Percentiles rank a stretch among this genome's conserved stretches.
phyloP scores from a whole-genome alignment of 2,888 invertebrate species.

The Omphaloscelis lunosa region DNA sequence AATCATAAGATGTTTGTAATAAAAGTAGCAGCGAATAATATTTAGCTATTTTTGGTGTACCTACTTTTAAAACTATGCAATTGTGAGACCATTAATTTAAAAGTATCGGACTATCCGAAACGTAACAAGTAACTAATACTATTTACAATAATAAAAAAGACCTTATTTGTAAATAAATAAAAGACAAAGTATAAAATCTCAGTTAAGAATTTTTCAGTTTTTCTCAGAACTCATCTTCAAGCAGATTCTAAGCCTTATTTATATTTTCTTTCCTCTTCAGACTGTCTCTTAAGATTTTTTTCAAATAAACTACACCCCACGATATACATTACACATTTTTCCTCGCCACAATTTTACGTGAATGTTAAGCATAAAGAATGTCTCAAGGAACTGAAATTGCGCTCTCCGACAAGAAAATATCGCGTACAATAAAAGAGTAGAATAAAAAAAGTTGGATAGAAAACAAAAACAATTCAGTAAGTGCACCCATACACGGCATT shows the following conservation, averaged over 20 bases:
- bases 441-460: slow-evolving; percentile 65
- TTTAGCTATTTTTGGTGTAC: not conserved
- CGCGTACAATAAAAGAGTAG: slow-evolving; percentile 67
- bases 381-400: slow-evolving; percentile 77
- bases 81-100: not conserved
- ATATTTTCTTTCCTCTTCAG: slow-evolving; percentile 42
- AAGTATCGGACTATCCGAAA: not conserved
- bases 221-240: slow-evolving; percentile 45
- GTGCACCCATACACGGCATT: slow-evolving; percentile 79
- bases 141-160: not conserved
- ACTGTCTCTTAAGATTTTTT: slow-evolving; percentile 61
- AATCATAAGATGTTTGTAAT: not conserved
- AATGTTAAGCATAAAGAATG: slow-evolving; percentile 71
- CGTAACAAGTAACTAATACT: not conserved
- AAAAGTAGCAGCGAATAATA: not conserved
- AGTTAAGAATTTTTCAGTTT: slow-evolving; percentile 17
- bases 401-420: slow-evolving; percentile 71
- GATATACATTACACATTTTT: slow-evolving; percentile 65
- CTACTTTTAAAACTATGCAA: not conserved
- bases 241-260: slow-evolving; percentile 58
- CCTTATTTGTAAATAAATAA: slow-evolving; percentile 2
- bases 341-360: slow-evolving; percentile 63
- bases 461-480: slow-evolving; percentile 89
- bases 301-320: slow-evolving; percentile 60
- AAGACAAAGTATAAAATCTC: not conserved